Evolutionary conservation across 2,888 invertebrate genomes (phyloP).

Genomic region (Euzophera pinguis): DNA sequence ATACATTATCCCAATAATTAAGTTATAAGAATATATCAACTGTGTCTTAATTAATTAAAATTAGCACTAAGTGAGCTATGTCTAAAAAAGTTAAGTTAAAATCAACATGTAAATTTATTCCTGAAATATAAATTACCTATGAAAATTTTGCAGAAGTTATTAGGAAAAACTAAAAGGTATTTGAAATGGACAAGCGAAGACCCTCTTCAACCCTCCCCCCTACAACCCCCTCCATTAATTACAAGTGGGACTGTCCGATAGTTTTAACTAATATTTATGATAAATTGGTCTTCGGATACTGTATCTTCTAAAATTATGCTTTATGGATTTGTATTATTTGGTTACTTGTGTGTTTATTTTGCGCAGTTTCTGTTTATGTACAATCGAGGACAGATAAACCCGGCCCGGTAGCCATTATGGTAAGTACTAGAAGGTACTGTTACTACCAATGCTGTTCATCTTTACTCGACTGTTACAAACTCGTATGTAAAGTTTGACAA

Average conservation of each 20-base stretch:
- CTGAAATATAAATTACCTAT: not conserved
- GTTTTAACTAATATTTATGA: conserved; percentile 26
- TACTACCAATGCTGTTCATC: too few relatives aligned
- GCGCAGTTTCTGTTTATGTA: not conserved
- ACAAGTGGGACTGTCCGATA: conserved; percentile 19
- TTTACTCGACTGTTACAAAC: too few relatives aligned
- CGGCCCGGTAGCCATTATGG: too few relatives aligned
- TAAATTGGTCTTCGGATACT: conserved; percentile 17
- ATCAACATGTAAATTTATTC: not conserved
- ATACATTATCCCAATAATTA: too few relatives aligned
- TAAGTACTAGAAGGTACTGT: too few relatives aligned
- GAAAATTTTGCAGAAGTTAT: not conserved
- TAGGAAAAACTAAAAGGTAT: conserved; percentile 11
- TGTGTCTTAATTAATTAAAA: too few relatives aligned
- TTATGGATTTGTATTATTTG: not conserved
- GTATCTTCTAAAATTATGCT: not conserved
- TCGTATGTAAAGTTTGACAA: too few relatives aligned
- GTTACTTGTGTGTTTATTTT: not conserved
- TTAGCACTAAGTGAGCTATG: too few relatives aligned
- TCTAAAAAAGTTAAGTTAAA: too few relatives aligned
- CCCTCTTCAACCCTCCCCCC: conserved; percentile 16
- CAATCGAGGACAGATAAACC: too few relatives aligned
- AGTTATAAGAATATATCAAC: too few relatives aligned
- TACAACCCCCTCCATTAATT: conserved; percentile 21
- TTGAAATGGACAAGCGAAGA: not conserved